Evolutionary conservation across 1,140 invertebrate species (phyloP).

Genomic region (Lysiphlebus fabarum): DNA sequence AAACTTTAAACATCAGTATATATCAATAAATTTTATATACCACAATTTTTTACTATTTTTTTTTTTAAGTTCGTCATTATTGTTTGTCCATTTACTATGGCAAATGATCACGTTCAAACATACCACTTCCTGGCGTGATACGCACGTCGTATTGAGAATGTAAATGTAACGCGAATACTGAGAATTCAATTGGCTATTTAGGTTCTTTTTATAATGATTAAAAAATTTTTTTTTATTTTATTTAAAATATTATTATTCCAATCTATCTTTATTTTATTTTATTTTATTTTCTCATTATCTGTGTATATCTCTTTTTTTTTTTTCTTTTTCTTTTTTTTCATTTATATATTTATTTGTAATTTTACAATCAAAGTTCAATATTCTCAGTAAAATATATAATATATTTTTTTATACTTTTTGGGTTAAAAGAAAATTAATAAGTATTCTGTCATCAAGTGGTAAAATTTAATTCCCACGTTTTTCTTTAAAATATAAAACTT

Average conservation of each 20-base stretch:
- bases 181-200: conserved; percentile 32
- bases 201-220: conserved; percentile 2
- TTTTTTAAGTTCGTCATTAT: conserved; percentile 29
- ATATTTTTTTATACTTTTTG: no score
- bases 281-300: no score
- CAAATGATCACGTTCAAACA: conserved; percentile 45
- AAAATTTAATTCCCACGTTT: conserved; percentile 22
- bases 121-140: conserved; percentile 40
- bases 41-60: no score
- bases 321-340: no score
- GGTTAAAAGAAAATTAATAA: not conserved
- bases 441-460: no score
- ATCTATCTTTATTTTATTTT: not conserved
- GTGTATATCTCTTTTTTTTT: no score
- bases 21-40: no score
- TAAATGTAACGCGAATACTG: conserved; percentile 41
- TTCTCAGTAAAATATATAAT: not conserved
- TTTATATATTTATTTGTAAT: conserved; percentile 5
- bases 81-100: conserved; percentile 36
- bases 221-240: conserved; percentile 3
- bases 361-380: not conserved
- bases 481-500: conserved; percentile 8
- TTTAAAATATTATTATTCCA: conserved; percentile 5
- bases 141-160: conserved; percentile 39
- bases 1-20: not conserved